Base-by-base conservation (phyloP, 2,888 invertebrate species). In the Sericinus montela region DNA sequence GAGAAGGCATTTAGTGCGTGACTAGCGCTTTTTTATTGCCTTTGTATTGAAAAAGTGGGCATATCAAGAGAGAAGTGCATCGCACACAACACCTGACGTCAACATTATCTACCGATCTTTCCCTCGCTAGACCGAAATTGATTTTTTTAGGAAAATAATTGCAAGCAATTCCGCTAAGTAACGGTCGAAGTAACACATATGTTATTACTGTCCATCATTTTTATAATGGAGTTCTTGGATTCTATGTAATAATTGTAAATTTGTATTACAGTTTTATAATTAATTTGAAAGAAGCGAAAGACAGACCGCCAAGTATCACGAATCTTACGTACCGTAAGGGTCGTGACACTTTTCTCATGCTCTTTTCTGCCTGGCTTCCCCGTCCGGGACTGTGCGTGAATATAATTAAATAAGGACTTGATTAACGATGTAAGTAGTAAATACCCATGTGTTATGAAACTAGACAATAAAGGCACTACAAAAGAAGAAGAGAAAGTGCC, bases 11-110 rank as follows among this genome's bases (percentile, higher is more conserved):
- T 86, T 85, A 86, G 85, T 78, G 84, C 75, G 74, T 87, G 88
- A 88, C 86, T 78, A 56, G 86, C 67, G 58, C 61, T 72, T 80
- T 86, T 84, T 78, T 85, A 87, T 86, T 84, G 73, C 85, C 79
- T 82, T 80, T 78, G 76, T 79, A 80, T 79, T 76, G 73, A 87
- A 87, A 86, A 86, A 85, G 74, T 72, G 70, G 62, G 62, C 63
- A 56, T 65, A 65, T 68, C 67, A 63, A 56, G 63, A 61, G 56
- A 58, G 59, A 62, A 63, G 59, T 56, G 60, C 59, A 58, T 57
- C 56, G 49, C 58, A 45, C 52, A 52, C 54, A 49, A 67, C 79
- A 80, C 79, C 80, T 82, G 83, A 83, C 74, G 72, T 57, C 36
- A 25, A 48, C 56, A 49, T 60, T 69, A 69, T 71, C 73, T 57